These are phyloP conservation scores for Macroramphosus scolopax DNA, from an alignment of 2,797 vertebrate genomes.

Conservation along the genomic window DNA sequence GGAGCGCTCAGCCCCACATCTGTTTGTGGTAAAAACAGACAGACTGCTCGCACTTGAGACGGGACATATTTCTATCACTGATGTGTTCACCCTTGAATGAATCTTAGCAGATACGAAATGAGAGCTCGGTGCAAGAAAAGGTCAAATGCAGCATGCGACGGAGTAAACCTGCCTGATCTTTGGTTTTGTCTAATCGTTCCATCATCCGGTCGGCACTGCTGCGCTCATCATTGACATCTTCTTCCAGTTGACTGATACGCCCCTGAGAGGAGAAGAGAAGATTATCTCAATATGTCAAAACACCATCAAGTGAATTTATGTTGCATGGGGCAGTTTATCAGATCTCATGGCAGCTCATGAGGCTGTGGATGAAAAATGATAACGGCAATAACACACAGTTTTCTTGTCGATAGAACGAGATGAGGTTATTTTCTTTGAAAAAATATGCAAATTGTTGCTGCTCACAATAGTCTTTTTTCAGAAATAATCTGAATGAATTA, in stretches of 20 bases:
- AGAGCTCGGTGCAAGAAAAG: too few species aligned
- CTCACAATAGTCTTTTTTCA: too few species aligned
- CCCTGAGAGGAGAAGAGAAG: constrained; percentile 73
- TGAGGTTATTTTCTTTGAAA: too few species aligned
- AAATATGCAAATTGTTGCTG: too few species aligned
- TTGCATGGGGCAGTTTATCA: background rate
- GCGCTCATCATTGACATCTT: constrained; percentile 89
- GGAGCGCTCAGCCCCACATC: constrained; percentile 36
- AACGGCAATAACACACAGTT: too few species aligned
- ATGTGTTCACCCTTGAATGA: background rate
- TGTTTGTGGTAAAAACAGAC: constrained; percentile 60
- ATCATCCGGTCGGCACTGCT: constrained; percentile 86
- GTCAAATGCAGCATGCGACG: too few species aligned
- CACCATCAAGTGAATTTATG: constrained; percentile 1
- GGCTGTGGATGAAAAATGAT: too few species aligned
- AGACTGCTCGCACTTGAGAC: constrained; percentile 20
- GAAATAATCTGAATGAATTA: too few species aligned
- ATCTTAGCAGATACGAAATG: background rate
- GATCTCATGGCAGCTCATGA: too few species aligned
- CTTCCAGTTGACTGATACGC: constrained; percentile 84
- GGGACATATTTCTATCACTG: constrained; percentile 6
- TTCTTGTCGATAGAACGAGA: too few species aligned
- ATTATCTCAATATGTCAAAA: constrained; percentile 2
- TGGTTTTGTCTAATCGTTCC: constrained; percentile 86
- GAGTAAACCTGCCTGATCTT: constrained; percentile 84